These are phyloP conservation scores for Leucophora obtusa DNA, from an alignment of 2,888 invertebrate species.

Conservation along the genomic window DNA sequence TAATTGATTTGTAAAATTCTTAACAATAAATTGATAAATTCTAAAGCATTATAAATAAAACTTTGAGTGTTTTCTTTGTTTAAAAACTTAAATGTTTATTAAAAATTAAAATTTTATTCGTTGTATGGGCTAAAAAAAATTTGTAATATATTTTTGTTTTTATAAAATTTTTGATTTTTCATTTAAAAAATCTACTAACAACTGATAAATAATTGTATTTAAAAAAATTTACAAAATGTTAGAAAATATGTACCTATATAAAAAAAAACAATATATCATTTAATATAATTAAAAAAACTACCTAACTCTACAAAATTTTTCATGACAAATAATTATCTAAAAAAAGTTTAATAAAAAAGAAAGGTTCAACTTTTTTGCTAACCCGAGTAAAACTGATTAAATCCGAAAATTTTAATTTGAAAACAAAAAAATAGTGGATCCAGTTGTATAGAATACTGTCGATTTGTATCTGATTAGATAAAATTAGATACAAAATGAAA, in stretches of 20 bases:
- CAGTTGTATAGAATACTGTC: too few relatives aligned
- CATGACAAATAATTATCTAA: too few relatives aligned
- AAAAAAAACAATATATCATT: background rate
- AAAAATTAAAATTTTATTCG: constrained; percentile 17
- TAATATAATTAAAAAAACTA: too few relatives aligned
- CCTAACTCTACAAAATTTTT: too few relatives aligned
- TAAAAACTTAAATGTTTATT: constrained; percentile 4
- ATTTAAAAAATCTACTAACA: constrained; percentile 2
- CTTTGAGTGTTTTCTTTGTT: background rate
- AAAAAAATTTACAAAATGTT: constrained; percentile 11
- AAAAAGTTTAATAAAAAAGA: too few relatives aligned
- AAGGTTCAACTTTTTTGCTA: too few relatives aligned
- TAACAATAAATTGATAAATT: constrained; percentile 9
- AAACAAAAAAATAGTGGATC: too few relatives aligned
- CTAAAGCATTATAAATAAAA: background rate
- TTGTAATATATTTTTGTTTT: background rate
- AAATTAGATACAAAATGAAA: too few relatives aligned
- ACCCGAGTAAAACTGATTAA: too few relatives aligned
- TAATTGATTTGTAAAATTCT: background rate
- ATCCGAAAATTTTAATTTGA: too few relatives aligned
- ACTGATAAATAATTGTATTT: background rate
- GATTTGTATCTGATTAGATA: too few relatives aligned
- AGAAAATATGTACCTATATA: background rate
- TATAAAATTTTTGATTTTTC: constrained; percentile 3
- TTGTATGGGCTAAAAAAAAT: constrained; percentile 4